These are phyloP conservation scores for Melanargia galathea DNA, from an alignment of 2,888 invertebrate genomes.

Conservation along the genomic window DNA sequence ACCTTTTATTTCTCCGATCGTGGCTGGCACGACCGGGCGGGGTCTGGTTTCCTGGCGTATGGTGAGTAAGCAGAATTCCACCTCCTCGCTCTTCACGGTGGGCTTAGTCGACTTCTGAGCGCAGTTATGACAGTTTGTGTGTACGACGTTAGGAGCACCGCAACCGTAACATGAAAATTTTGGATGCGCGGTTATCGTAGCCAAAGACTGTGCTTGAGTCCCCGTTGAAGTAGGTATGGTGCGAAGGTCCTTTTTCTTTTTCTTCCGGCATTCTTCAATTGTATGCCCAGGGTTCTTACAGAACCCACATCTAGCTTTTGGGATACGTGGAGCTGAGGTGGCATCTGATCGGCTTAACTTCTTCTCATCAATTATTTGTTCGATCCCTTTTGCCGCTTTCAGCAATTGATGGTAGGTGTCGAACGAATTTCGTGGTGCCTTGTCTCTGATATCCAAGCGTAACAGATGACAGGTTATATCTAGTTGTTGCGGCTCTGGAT, in stretches of 20 bases:
- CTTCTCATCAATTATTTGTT: background rate
- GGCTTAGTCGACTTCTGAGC: background rate
- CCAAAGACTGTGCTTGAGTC: background rate
- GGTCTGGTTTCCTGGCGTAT: no score
- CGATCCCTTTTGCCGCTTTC: background rate
- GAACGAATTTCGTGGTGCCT: background rate
- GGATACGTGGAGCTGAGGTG: background rate
- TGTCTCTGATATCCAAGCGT: background rate
- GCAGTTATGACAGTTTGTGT: background rate
- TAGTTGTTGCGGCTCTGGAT: background rate
- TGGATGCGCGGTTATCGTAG: background rate
- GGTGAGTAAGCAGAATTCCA: background rate
- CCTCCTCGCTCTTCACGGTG: no score
- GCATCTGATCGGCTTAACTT: background rate
- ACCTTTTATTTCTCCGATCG: background rate
- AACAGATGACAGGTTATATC: background rate
- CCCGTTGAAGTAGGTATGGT: background rate
- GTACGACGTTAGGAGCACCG: slow-evolving; percentile 1
- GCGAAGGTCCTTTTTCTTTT: background rate
- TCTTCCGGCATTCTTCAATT: background rate
- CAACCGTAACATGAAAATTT: slow-evolving; percentile 5
- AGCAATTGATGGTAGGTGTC: background rate
- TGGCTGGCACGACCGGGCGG: background rate
- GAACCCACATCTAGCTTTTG: background rate
- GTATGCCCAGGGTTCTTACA: background rate